These are phyloP conservation scores for Oegoconia quadripuncta DNA, from an alignment of 2,888 invertebrate genomes.

Conservation along the genomic window DNA sequence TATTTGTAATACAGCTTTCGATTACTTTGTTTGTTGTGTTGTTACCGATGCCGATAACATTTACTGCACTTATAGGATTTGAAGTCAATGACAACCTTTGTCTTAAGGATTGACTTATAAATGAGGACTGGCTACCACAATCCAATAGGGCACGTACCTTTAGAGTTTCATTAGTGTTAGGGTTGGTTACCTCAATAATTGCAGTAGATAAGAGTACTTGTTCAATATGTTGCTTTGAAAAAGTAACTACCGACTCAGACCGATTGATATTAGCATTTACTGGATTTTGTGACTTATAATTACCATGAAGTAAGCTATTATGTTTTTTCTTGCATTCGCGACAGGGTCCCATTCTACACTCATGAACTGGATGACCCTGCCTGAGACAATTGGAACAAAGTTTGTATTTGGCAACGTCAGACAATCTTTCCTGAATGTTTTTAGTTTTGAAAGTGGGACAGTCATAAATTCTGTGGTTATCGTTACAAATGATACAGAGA, in stretches of 20 bases:
- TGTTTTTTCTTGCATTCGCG: conserved; percentile 21
- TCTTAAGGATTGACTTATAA: conserved; percentile 10
- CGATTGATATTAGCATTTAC: background rate
- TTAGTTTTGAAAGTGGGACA: conserved; percentile 24
- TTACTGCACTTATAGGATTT: conserved; percentile 9
- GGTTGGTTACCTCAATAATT: conserved; percentile 17
- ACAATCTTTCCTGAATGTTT: conserved; percentile 10
- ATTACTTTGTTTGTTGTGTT: conserved; percentile 6
- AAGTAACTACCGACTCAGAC: background rate
- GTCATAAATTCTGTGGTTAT: conserved; percentile 24
- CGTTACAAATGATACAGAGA: conserved; percentile 22
- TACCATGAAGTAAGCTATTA: conserved; percentile 25
- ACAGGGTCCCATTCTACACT: conserved; percentile 27
- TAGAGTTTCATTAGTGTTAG: conserved; percentile 9
- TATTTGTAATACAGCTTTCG: conserved; percentile 15
- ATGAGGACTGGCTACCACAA: no score
- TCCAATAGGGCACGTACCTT: conserved; percentile 12
- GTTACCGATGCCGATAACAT: conserved; percentile 21
- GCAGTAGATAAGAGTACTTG: conserved; percentile 16
- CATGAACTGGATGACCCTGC: conserved; percentile 17
- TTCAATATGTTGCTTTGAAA: background rate
- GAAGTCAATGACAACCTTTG: conserved; percentile 10
- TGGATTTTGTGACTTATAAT: no score
- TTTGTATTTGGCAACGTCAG: conserved; percentile 17
- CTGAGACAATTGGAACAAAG: conserved; percentile 23